Conservation (phyloP, 2,113 vertebrate genomes). For the Actenoides hombroni region DNA sequence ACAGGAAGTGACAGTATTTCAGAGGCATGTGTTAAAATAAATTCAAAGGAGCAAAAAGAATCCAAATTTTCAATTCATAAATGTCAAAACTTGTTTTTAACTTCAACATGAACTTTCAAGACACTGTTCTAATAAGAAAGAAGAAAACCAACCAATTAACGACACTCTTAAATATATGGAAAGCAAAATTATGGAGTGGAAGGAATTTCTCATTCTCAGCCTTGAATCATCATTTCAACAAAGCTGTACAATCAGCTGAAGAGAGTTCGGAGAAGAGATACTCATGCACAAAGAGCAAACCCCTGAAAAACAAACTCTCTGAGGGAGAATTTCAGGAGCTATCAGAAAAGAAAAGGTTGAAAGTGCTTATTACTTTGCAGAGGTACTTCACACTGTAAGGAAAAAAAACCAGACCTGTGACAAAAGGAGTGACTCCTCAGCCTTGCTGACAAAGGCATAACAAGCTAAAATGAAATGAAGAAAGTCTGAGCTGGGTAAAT, state of each 20-base stretch:
- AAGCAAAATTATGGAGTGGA: not conserved
- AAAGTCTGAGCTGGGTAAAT: not conserved
- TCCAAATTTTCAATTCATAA: not conserved
- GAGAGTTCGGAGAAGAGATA: not conserved
- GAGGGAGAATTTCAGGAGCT: not conserved
- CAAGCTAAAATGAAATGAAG: not conserved
- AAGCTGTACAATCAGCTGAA: not conserved
- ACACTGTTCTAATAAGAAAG: not conserved
- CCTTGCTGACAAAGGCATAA: not conserved
- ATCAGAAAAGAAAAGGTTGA: not conserved
- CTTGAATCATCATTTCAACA: not conserved
- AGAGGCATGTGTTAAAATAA: not conserved
- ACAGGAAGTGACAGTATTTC: not conserved
- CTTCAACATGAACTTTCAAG: not conserved
- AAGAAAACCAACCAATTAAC: rapidly evolving
- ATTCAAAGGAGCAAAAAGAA: not conserved
- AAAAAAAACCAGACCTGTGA: not conserved
- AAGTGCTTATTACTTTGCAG: not conserved
- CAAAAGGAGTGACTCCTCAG: not conserved
- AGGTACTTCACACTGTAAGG: not conserved
- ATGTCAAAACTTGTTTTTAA: not conserved
- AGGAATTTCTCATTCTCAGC: not conserved
- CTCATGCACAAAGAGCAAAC: not conserved
- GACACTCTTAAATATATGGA: not conserved
- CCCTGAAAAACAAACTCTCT: not conserved